Conservation (phyloP, 1,140 invertebrate genomes). For the Sitophilus oryzae region DNA sequence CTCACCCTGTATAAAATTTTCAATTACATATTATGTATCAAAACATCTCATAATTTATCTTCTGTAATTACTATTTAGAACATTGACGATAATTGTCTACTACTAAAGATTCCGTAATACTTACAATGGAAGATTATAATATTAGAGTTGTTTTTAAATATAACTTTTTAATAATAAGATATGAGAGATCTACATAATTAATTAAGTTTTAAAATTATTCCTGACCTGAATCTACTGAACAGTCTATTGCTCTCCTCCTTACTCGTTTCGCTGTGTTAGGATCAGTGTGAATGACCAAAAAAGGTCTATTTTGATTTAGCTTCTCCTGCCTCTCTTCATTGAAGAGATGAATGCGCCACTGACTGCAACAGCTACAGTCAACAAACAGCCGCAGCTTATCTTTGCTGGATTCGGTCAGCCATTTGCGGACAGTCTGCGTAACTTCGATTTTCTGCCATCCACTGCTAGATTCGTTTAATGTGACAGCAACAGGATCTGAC, state of each 20-base stretch:
- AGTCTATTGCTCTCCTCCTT: constrained; percentile 74
- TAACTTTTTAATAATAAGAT: too few relatives aligned
- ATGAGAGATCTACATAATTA: too few relatives aligned
- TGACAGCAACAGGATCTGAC: constrained; percentile 63
- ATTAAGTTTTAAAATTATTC: constrained; percentile 2
- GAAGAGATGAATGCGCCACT: constrained; percentile 55
- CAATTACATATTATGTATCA: too few relatives aligned
- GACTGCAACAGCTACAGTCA: constrained; percentile 76
- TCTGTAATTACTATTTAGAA: too few relatives aligned
- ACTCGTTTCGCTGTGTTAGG: constrained; percentile 56
- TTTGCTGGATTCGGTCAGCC: constrained; percentile 53
- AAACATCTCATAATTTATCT: too few relatives aligned
- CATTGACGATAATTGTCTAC: too few relatives aligned
- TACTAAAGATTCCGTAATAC: too few relatives aligned
- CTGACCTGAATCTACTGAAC: constrained; percentile 56
- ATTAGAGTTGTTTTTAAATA: too few relatives aligned
- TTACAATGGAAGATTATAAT: too few relatives aligned
- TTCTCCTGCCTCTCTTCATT: constrained; percentile 31
- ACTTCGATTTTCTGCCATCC: constrained; percentile 87
- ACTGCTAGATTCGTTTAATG: constrained; percentile 58
- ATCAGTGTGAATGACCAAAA: constrained; percentile 77
- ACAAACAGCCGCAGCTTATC: constrained; percentile 68
- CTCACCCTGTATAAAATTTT: too few relatives aligned
- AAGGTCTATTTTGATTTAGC: constrained; percentile 64
- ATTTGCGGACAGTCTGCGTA: constrained; percentile 65